Base-by-base conservation (phyloP, 2,888 invertebrate species). In the Caradrina kadenii region DNA sequence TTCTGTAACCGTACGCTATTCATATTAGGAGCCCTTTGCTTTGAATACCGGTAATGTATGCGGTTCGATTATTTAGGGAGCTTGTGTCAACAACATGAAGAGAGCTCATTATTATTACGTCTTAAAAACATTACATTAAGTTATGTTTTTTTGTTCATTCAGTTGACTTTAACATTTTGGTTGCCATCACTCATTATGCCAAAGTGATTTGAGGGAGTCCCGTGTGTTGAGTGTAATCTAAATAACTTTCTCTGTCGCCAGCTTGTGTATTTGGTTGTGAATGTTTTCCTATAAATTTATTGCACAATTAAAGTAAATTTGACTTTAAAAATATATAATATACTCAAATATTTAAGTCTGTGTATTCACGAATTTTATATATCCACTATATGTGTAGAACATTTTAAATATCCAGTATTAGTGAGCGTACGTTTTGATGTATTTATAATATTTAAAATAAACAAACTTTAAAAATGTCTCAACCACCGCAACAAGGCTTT, bases 401-500 rank as follows among this genome's bases (percentile, higher is more conserved):
- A 61, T 79, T 74, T 81, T 75, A 70, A 70, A 69, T 74, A 82
- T 73, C 54, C 71, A 81, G 81, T 84, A 82, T 81, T 82, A 81
- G 76, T 79, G 66, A 75, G 75, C 84, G 85, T 80, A 69, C 50
- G 67, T 84, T 84, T 84, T 81, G 83, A 84, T 78, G 85, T 84
- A 64, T 82, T 84, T 84, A 79, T 84, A 69, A 80, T 55, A 71
- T 50, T n/a, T 62, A 42, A 65, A 79, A 60, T n/a, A 15, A 72
- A 56, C 17, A 56, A 83, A 83, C 79, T 69, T 74, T 63, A 81
- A 89, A 76, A 70, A 96, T 96, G 96, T 90, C 96, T 67, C 95
- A 96, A 91, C 88, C 90, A 74, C 92, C 94, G 58, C 93, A 92
- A 76, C 93, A 92, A 88, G 94, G 94, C 31, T 94, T 93, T 74